Conservation (phyloP, 2,888 invertebrate genomes). For the Caenorhabditis zanzibari region DNA sequence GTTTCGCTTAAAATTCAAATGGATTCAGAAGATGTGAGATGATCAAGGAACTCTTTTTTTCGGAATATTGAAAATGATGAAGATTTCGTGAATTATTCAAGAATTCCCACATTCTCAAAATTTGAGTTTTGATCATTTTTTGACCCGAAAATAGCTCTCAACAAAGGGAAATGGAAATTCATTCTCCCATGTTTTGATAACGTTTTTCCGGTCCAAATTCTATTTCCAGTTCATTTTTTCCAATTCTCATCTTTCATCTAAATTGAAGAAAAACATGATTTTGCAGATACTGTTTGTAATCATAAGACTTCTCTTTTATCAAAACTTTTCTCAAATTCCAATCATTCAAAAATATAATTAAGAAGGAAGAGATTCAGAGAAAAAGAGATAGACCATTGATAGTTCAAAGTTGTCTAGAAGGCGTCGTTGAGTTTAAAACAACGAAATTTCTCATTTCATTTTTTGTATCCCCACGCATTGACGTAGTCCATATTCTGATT, state of each 20-base stretch:
- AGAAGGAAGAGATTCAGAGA: slow-evolving; percentile 1
- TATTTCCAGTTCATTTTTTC: not conserved
- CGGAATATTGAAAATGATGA: slow-evolving; percentile 3
- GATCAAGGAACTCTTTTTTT: not conserved
- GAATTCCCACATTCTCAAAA: not conserved
- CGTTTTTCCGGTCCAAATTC: not conserved
- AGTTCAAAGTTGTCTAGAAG: slow-evolving; percentile 27
- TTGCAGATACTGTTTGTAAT: slow-evolving; percentile 8
- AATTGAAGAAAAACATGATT: not conserved
- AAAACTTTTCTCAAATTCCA: slow-evolving; percentile 16
- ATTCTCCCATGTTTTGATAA: not conserved
- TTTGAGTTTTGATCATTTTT: not conserved
- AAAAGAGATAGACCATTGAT: slow-evolving; percentile 4
- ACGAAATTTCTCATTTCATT: not conserved
- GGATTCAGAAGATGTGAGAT: not conserved
- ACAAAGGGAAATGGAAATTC: slow-evolving; percentile 7
- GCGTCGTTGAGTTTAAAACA: slow-evolving; percentile 8
- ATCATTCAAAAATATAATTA: not conserved
- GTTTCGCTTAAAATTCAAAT: not conserved
- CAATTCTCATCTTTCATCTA: not conserved
- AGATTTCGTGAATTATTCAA: slow-evolving; percentile 3
- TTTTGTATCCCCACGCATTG: slow-evolving; percentile 14
- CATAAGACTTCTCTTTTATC: slow-evolving; percentile 28
- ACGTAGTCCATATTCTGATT: not conserved
- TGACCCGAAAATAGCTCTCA: slow-evolving; percentile 3